A percentile compares a stretch with the other conserved stretches of the same genome.
phyloP scores from a whole-genome alignment of 1,140 invertebrate species.

The Drosophila tsacasi region DNA sequence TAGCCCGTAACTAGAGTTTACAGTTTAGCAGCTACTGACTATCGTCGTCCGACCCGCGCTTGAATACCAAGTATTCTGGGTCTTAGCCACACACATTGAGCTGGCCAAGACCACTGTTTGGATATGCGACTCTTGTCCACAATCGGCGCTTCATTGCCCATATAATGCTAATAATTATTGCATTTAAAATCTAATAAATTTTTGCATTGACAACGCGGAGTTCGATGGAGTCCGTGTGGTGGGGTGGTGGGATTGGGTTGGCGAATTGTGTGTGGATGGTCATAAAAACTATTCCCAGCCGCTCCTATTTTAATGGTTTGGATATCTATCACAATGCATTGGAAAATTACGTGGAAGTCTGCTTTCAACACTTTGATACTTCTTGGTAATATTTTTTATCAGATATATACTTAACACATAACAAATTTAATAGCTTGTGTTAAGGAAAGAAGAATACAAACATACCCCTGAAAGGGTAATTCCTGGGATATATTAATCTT shows the following conservation, averaged over 20 bases:
- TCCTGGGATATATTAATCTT: background rate
- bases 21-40: slow-evolving; percentile 74
- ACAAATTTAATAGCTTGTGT: background rate
- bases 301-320: slow-evolving; percentile 74
- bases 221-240: slow-evolving; percentile 29
- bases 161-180: slow-evolving; percentile 84
- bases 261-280: background rate
- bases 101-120: slow-evolving; percentile 43
- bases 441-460: no score
- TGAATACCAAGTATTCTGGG: slow-evolving; percentile 58
- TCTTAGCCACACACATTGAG: slow-evolving; percentile 43
- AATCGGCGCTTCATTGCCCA: slow-evolving; percentile 79
- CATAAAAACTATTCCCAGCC: slow-evolving; percentile 31
- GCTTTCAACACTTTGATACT: slow-evolving; percentile 1
- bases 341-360: background rate
- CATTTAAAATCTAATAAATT: slow-evolving; percentile 85
- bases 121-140: slow-evolving; percentile 57
- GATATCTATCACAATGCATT: slow-evolving; percentile 42
- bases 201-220: slow-evolving; percentile 77
- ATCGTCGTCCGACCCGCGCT: slow-evolving; percentile 11
- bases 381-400: background rate
- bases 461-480: background rate
- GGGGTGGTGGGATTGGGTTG: slow-evolving; percentile 1
- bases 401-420: background rate
- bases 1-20: slow-evolving; percentile 65